phyloP scores from a whole-genome alignment of 2,113 vertebrate genomes.

The Oreamnos americanus region DNA sequence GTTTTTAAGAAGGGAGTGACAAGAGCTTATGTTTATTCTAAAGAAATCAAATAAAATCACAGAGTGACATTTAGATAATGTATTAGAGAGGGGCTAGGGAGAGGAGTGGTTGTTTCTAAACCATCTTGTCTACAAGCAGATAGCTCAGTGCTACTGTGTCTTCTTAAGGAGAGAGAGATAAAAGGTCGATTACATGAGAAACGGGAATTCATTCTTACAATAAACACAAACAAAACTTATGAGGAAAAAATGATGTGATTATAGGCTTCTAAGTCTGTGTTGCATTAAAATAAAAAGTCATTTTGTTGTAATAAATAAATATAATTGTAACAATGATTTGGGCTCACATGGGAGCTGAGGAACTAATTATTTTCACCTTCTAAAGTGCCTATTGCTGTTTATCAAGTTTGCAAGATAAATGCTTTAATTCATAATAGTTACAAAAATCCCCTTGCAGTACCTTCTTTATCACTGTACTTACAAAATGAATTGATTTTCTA shows the following conservation, averaged over 20 bases:
- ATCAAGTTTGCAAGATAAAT: constrained; percentile 63
- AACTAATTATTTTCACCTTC: constrained; percentile 63
- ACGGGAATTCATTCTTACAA: not conserved
- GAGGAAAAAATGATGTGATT: not conserved
- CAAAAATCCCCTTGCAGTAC: constrained; percentile 37
- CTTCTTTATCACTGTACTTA: constrained; percentile 20
- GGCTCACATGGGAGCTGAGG: constrained; percentile 6
- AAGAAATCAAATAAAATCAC: not conserved
- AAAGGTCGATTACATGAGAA: not conserved
- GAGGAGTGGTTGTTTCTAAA: not conserved
- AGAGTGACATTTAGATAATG: not conserved
- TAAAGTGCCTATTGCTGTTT: constrained; percentile 50
- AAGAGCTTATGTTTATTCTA: not conserved
- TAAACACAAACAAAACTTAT: constrained; percentile 36
- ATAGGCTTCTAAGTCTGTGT: constrained; percentile 6
- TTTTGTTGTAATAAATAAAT: constrained; percentile 61
- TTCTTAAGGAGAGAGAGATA: not conserved
- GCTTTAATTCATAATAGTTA: constrained; percentile 59
- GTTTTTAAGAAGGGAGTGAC: not conserved
- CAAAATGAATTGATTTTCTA: constrained; percentile 62
- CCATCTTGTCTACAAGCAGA: not conserved
- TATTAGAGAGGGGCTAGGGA: not conserved
- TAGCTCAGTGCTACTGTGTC: not conserved
- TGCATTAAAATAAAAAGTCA: constrained; percentile 41
- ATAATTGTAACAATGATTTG: constrained; percentile 52